Evolutionary conservation across 2,113 vertebrate genomes (phyloP), one percentile per base, ranked within the genome.

Genomic region (Psephotus haematonotus): DNA sequence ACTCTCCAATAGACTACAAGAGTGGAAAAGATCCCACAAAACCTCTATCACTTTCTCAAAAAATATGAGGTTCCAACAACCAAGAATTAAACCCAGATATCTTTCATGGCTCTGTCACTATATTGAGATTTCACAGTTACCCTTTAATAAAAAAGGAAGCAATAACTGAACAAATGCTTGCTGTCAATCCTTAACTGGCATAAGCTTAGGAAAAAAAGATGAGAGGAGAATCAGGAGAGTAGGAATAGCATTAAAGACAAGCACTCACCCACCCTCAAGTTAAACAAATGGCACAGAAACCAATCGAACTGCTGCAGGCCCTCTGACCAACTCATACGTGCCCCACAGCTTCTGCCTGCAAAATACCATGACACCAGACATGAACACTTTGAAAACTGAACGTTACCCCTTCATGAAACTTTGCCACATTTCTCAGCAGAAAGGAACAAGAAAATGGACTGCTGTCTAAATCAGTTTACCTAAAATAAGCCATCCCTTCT

Each of bases 401-500:
- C 0, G 0, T 10, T 44, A 57, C 41, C n/a, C 62, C 88, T 86
- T 41, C 0, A 0, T 41, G 49, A 89, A 82, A 62, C 1, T 9
- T 57, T 80, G 65, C 77, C n/a, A 37, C 49, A 43, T 84, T 88
- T 91, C 81, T 72, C 52, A 63, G 35, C 19, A 49, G 62, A 91
- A 79, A 82, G 41, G 31, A 82, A 59, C 20, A 68, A 70, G 25
- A 57, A 88, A 84, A 67, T 2, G 7, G 70, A 79, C 70, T 59
- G 43, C 81, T 86, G 57, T 80, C 76, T 92, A 93, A 94, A 88
- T 84, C 86, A 93, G 67, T 91, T 92, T 80, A 95, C 92, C 91
- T 95, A 95, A 97, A 97, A 91, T 94, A 97, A 95, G 35, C 55
- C 88, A 89, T 81, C 63, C 71, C 69, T 94, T 68, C 75, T 74